Evolutionary conservation across 2,113 vertebrate species (phyloP).

Genomic region (Nematolebias whitei): DNA sequence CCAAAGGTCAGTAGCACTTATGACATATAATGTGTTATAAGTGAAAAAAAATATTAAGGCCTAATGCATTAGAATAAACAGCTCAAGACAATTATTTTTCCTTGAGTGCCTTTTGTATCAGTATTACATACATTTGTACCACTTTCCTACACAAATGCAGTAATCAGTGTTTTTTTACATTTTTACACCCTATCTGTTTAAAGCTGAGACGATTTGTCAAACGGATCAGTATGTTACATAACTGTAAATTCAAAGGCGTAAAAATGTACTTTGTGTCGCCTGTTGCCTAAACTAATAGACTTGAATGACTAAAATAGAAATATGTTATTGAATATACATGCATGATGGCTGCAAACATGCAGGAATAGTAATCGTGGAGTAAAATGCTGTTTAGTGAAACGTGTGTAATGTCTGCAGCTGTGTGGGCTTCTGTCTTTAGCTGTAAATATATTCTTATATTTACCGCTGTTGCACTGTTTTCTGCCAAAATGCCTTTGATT

Average conservation of each 20-base stretch:
- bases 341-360: background rate
- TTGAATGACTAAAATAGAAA: background rate
- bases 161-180: background rate
- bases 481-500: background rate
- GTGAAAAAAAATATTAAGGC: background rate
- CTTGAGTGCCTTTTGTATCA: slow-evolving; percentile 8
- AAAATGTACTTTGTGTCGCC: background rate
- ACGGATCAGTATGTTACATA: slow-evolving; percentile 7
- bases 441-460: background rate
- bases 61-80: too few species aligned
- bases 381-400: background rate
- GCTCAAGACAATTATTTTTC: too few species aligned
- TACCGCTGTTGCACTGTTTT: background rate
- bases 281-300: background rate
- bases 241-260: background rate
- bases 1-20: background rate
- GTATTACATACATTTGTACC: slow-evolving; percentile 36
- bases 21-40: background rate
- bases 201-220: background rate
- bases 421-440: background rate
- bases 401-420: background rate
- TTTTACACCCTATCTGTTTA: background rate
- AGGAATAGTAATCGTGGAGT: background rate
- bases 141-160: background rate
- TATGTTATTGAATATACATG: background rate